phyloP scores from a whole-genome alignment of 1,140 invertebrate genomes.

The Melitaea cinxia region DNA sequence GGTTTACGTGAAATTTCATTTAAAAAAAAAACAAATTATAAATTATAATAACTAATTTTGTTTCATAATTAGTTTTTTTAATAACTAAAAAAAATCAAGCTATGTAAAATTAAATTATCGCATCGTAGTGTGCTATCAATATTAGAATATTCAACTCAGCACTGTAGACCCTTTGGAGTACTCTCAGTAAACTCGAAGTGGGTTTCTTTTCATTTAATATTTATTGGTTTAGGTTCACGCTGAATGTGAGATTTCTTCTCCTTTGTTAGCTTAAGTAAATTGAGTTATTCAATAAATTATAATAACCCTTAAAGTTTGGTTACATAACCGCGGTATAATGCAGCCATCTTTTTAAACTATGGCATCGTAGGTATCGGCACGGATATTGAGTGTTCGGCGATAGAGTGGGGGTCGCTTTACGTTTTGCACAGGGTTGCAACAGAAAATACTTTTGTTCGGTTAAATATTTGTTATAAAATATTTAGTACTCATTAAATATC shows the following conservation, averaged over 20 bases:
- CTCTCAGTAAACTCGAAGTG: constrained; percentile 1
- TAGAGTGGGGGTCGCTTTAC: too few relatives aligned
- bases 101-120: not conserved
- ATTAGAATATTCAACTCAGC: not conserved
- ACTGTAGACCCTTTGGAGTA: not conserved
- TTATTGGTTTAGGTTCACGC: constrained; percentile 36
- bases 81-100: not conserved
- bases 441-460: too few relatives aligned
- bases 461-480: too few relatives aligned
- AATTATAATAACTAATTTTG: too few relatives aligned
- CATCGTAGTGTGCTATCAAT: not conserved
- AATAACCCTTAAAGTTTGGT: not conserved
- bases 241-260: constrained; percentile 10
- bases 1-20: too few relatives aligned
- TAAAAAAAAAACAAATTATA: too few relatives aligned
- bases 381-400: too few relatives aligned
- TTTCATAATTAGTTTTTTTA: not conserved
- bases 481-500: too few relatives aligned
- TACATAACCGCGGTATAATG: not conserved
- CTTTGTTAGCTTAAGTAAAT: constrained; percentile 15
- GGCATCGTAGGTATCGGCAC: too few relatives aligned
- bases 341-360: not conserved
- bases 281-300: not conserved
- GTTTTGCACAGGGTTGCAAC: too few relatives aligned
- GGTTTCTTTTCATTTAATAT: constrained; percentile 36